phyloP scores from a whole-genome alignment of 2,113 vertebrate genomes.

The Eptesicus fuscus region DNA sequence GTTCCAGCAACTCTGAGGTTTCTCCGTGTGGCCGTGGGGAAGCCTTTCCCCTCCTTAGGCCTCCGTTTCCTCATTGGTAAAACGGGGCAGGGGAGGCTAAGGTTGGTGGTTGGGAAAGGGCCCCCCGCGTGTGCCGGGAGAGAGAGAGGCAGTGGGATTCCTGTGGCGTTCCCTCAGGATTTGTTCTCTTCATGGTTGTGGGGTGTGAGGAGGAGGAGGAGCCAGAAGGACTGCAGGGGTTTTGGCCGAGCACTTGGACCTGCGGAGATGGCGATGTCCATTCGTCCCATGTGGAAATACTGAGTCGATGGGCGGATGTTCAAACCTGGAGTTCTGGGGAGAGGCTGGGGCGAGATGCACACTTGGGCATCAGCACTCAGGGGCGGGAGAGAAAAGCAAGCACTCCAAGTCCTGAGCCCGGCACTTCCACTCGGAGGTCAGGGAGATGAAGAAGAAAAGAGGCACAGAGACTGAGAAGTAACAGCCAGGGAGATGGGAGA shows the following conservation, averaged over 20 bases:
- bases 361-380: background rate
- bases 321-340: background rate
- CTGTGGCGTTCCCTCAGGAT: background rate
- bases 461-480: background rate
- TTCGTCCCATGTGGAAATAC: background rate
- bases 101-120: background rate
- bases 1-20: background rate
- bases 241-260: background rate
- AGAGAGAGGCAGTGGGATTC: background rate
- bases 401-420: background rate
- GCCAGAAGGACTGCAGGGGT: background rate
- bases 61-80: background rate
- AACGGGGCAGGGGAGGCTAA: background rate
- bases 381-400: background rate
- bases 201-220: background rate
- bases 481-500: background rate
- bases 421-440: background rate
- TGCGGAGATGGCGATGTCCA: accelerated
- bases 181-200: background rate
- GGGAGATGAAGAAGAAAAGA: background rate
- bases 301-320: background rate
- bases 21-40: background rate
- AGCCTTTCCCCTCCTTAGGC: background rate
- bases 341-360: background rate
- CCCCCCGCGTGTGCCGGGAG: too few species aligned